phyloP scores from a whole-genome alignment of 2,797 vertebrate genomes.

The Allobates femoralis region DNA sequence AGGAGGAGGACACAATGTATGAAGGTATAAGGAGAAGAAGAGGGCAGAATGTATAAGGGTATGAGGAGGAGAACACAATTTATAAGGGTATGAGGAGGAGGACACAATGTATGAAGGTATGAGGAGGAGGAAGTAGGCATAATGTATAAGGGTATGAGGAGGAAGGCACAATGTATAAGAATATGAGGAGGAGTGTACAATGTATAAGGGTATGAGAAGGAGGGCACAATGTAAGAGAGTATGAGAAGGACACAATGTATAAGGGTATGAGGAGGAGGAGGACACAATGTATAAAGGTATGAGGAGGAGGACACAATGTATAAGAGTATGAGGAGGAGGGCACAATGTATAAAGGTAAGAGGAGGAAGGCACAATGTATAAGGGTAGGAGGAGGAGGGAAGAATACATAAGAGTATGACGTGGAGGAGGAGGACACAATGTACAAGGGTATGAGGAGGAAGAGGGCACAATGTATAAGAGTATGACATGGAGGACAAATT shows the following conservation, averaged over 20 bases:
- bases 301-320: neutral
- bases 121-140: neutral
- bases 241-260: neutral
- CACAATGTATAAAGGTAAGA: neutral
- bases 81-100: too few species aligned
- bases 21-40: neutral
- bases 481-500: neutral
- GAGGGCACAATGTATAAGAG: neutral
- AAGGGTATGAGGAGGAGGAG: neutral
- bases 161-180: too few species aligned
- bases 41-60: neutral
- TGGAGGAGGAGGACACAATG: too few species aligned
- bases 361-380: neutral
- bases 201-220: too few species aligned
- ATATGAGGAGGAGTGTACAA: too few species aligned
- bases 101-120: neutral
- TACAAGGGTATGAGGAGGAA: neutral
- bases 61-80: neutral
- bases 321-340: neutral
- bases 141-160: neutral
- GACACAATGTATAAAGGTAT: neutral
- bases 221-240: neutral
- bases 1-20: neutral
- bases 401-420: neutral
- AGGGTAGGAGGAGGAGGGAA: neutral